These are phyloP conservation scores for Camptogramma bilineatum DNA, from an alignment of 2,888 invertebrate genomes.

Conservation along the genomic window DNA sequence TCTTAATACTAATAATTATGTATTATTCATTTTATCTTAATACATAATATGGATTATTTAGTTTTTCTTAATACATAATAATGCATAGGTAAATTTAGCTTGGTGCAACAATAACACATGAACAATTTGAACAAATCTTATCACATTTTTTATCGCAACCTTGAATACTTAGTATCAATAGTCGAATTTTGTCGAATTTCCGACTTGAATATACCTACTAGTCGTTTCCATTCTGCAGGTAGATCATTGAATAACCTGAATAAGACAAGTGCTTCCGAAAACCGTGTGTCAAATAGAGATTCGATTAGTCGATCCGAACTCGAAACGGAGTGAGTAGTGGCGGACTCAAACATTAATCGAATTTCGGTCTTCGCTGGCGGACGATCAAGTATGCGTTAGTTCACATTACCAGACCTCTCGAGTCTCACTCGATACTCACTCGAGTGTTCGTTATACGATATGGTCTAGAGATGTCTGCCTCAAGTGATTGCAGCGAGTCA, in stretches of 20 bases:
- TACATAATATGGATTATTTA: no score
- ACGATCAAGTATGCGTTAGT: constrained; percentile 76
- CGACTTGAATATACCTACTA: background rate
- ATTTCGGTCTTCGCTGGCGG: constrained; percentile 72
- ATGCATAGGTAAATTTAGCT: background rate
- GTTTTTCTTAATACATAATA: no score
- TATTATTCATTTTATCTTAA: no score
- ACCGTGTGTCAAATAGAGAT: constrained; percentile 60
- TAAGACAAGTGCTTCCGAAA: constrained; percentile 39
- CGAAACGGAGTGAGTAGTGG: constrained; percentile 65
- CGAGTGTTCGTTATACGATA: constrained; percentile 73
- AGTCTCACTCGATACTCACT: constrained; percentile 71
- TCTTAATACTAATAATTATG: no score
- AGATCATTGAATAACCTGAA: background rate
- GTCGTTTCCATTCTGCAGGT: background rate
- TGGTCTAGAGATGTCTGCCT: constrained; percentile 71
- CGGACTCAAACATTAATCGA: constrained; percentile 78
- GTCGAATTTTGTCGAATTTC: background rate
- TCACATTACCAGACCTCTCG: constrained; percentile 73
- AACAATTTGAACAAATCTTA: constrained; percentile 6
- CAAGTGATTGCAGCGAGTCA: constrained; percentile 73
- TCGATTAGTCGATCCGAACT: constrained; percentile 70
- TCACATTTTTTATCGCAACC: constrained; percentile 2
- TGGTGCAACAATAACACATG: background rate
- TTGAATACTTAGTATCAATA: background rate